Percentiles rank a stretch among this genome's conserved stretches.
phyloP scores from a whole-genome alignment of 2,888 invertebrate species.

The Malacosoma neustria region DNA sequence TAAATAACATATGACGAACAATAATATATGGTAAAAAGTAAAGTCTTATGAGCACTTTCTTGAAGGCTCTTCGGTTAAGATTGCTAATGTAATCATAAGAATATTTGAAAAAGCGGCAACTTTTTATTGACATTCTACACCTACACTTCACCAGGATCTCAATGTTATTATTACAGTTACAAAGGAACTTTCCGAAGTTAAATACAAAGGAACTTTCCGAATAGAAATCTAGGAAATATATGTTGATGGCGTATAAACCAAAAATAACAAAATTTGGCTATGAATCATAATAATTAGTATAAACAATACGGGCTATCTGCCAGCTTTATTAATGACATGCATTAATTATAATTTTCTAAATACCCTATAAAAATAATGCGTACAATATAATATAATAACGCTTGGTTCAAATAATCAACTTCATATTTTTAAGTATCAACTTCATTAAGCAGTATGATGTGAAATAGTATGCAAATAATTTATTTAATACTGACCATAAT shows the following conservation, averaged over 20 bases:
- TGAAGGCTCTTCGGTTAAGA: too few relatives aligned
- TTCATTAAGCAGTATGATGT: too few relatives aligned
- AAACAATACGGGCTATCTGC: slow-evolving; percentile 5
- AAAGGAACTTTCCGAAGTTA: slow-evolving; percentile 2
- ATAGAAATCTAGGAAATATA: slow-evolving; percentile 1
- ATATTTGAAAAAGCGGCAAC: too few relatives aligned
- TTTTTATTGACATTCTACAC: neutral
- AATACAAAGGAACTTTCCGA: slow-evolving; percentile 4
- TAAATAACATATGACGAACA: slow-evolving; percentile 6
- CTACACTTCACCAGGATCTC: neutral
- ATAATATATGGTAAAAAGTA: neutral
- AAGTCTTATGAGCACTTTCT: too few relatives aligned
- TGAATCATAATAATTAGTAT: slow-evolving; percentile 14
- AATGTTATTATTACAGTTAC: neutral
- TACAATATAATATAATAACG: too few relatives aligned
- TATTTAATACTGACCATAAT: too few relatives aligned
- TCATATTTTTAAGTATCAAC: too few relatives aligned
- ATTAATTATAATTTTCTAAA: too few relatives aligned
- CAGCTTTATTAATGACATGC: slow-evolving; percentile 5
- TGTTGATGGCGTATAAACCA: neutral
- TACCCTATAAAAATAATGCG: too few relatives aligned
- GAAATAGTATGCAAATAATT: too few relatives aligned
- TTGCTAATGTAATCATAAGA: too few relatives aligned
- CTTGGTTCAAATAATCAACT: too few relatives aligned
- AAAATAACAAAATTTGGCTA: slow-evolving; percentile 3